Conservation (phyloP, 2,888 invertebrate genomes). For the Hesperia comma region DNA sequence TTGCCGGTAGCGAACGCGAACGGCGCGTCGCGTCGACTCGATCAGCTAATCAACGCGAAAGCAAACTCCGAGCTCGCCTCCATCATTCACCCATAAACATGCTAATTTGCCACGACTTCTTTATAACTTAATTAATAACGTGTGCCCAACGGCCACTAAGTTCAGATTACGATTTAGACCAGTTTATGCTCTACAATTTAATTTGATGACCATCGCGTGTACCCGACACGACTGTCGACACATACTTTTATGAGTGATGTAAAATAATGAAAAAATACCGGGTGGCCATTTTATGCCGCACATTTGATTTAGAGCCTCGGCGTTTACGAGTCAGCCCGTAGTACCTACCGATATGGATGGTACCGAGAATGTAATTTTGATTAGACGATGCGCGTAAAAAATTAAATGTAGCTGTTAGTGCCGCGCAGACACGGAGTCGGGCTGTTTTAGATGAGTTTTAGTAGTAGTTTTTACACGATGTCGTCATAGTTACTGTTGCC, state of each 20-base stretch:
- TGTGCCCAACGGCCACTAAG: conserved; percentile 59
- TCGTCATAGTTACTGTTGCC: neutral
- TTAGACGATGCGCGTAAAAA: conserved; percentile 22
- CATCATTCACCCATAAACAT: conserved; percentile 76
- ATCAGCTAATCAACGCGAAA: conserved; percentile 45
- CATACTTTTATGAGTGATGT: conserved; percentile 77
- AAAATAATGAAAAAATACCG: conserved; percentile 80
- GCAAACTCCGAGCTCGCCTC: conserved; percentile 39
- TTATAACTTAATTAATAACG: conserved; percentile 83
- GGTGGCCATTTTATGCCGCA: conserved; percentile 60
- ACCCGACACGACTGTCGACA: conserved; percentile 62
- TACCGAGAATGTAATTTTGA: conserved; percentile 27
- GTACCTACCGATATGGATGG: conserved; percentile 42
- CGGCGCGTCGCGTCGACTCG: neutral
- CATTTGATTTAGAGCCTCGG: conserved; percentile 69
- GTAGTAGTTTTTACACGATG: conserved; percentile 4
- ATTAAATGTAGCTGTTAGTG: neutral
- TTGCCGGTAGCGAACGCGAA: conserved; percentile 20
- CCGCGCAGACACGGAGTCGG: neutral
- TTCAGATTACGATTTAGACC: conserved; percentile 76
- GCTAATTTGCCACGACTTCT: conserved; percentile 80
- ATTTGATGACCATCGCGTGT: conserved; percentile 77
- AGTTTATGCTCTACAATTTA: conserved; percentile 77
- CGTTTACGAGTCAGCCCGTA: conserved; percentile 55
- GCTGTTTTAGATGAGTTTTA: neutral